phyloP scores from a whole-genome alignment of 2,888 invertebrate species.

The Crematogaster levior region DNA sequence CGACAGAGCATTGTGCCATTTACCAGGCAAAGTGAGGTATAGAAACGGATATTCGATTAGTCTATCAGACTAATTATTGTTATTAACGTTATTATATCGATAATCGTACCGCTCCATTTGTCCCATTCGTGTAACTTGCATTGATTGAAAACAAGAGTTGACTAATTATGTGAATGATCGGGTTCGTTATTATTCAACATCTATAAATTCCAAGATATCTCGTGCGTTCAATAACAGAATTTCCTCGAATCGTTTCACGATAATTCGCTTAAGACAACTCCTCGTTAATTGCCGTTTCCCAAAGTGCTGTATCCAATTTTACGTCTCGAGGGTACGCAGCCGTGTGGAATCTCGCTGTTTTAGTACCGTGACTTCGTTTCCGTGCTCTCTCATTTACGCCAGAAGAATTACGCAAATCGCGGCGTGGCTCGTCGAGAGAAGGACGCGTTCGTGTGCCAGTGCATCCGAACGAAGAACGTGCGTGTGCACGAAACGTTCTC shows the following conservation, averaged over 20 bases:
- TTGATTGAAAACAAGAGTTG: slow-evolving; percentile 1
- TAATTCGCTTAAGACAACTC: neutral
- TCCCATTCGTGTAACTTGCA: neutral
- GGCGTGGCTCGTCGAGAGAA: slow-evolving; percentile 21
- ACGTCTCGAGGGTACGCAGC: slow-evolving; percentile 47
- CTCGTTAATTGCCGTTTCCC: neutral
- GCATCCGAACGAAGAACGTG: slow-evolving; percentile 17
- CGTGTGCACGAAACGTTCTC: slow-evolving; percentile 12
- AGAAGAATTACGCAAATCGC: neutral
- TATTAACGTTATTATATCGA: slow-evolving; percentile 10
- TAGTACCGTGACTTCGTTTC: neutral
- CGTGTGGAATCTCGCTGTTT: slow-evolving; percentile 46
- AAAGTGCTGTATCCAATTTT: slow-evolving; percentile 54
- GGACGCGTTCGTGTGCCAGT: slow-evolving; percentile 10
- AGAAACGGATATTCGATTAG: slow-evolving; percentile 3
- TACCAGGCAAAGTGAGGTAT: neutral
- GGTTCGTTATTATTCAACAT: neutral
- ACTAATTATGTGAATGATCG: neutral
- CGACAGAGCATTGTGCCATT: slow-evolving; percentile 17
- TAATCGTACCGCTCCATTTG: neutral
- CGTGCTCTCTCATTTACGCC: slow-evolving; percentile 18
- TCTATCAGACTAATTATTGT: neutral
- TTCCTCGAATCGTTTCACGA: neutral
- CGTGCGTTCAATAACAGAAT: neutral
- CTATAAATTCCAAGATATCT: neutral